Percentiles rank a stretch among this genome's conserved stretches.
Evolutionary conservation across 2,797 vertebrate species (phyloP).

Genomic region (Denticeps clupeoides): DNA sequence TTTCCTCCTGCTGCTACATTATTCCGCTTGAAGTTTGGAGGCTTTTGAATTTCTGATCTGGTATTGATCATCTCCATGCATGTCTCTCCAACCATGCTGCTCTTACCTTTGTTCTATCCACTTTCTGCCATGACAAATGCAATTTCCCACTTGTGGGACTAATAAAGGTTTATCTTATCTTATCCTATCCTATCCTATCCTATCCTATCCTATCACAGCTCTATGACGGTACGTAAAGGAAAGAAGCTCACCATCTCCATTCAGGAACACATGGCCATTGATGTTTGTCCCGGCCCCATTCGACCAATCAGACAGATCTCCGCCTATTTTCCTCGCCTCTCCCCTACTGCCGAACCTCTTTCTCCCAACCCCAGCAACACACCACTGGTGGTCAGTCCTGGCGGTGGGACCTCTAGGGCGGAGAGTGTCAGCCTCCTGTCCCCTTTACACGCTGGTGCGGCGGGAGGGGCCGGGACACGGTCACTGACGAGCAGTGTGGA

Average conservation of each 20-base stretch:
- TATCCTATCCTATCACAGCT: too few relatives aligned
- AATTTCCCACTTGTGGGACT: too few relatives aligned
- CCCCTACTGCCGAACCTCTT: conserved; percentile 39
- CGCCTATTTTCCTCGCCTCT: conserved; percentile 63
- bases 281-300: conserved; percentile 68
- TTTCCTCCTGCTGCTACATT: too few relatives aligned
- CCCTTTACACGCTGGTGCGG: conserved; percentile 31
- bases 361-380: conserved; percentile 27
- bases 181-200: too few relatives aligned
- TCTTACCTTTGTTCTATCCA: too few relatives aligned
- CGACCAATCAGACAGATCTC: conserved; percentile 66
- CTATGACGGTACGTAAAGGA: conserved; percentile 42
- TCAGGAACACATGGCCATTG: conserved; percentile 72
- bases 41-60: too few relatives aligned
- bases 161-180: too few relatives aligned
- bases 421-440: conserved; percentile 38
- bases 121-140: too few relatives aligned
- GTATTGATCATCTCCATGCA: too few relatives aligned
- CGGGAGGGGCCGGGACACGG: conserved; percentile 30
- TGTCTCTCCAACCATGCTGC: too few relatives aligned
- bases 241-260: conserved; percentile 62
- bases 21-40: too few relatives aligned
- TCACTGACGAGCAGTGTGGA: conserved; percentile 49
- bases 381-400: conserved; percentile 35
- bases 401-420: conserved; percentile 18